Percentiles rank a stretch among this genome's conserved stretches.
These are phyloP conservation scores for Myopa testacea DNA, from an alignment of 2,888 invertebrate species.

Conservation along the genomic window DNA sequence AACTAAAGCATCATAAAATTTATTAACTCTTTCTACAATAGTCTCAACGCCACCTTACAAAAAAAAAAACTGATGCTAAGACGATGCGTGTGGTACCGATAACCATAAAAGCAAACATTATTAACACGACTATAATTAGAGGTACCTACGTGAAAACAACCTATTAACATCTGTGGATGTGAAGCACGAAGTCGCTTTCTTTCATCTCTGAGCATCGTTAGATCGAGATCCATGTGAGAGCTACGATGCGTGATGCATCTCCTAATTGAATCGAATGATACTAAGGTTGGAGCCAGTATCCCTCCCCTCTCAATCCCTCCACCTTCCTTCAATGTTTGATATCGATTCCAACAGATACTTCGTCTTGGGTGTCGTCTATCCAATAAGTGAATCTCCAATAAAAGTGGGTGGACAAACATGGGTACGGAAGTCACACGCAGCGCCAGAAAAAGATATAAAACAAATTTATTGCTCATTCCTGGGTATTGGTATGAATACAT, in stretches of 20 bases:
- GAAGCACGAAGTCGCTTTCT: conserved; percentile 15
- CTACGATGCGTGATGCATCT: neutral
- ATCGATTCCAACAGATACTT: conserved; percentile 1
- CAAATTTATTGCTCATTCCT: neutral
- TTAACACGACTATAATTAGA: conserved; percentile 23
- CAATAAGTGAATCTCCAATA: conserved; percentile 22
- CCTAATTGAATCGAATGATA: conserved; percentile 33
- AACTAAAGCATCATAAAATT: conserved; percentile 4
- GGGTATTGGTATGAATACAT: neutral
- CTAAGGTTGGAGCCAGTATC: conserved; percentile 1
- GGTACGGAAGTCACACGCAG: conserved; percentile 33
- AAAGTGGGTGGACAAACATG: conserved; percentile 12
- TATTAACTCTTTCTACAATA: neutral
- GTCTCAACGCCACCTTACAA: neutral
- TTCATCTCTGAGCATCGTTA: conserved; percentile 27
- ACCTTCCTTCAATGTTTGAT: neutral
- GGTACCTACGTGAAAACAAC: conserved; percentile 14
- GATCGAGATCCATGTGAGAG: conserved; percentile 12
- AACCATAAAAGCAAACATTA: neutral
- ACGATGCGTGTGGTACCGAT: conserved; percentile 28
- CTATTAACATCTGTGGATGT: neutral
- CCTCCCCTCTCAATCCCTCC: neutral
- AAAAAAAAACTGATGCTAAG: too few species aligned
- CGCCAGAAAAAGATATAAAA: conserved; percentile 8
- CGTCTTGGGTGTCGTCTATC: neutral